phyloP scores from a whole-genome alignment of 1,140 invertebrate species.

The Trichoplusia ni region DNA sequence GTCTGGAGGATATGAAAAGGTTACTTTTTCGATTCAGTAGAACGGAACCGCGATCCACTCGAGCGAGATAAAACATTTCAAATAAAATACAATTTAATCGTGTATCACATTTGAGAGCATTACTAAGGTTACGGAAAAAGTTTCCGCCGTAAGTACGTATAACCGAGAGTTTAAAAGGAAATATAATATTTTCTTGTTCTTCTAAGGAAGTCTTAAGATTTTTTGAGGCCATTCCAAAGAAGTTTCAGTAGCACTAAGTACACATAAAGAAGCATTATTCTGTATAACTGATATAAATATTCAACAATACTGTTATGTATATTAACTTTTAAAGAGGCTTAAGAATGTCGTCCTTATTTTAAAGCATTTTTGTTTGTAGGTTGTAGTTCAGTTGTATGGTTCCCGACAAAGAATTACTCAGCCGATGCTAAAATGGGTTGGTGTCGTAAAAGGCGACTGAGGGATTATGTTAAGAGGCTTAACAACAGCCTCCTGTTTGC shows the following conservation, averaged over 20 bases:
- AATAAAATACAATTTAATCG: not conserved
- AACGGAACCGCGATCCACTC: too few species aligned
- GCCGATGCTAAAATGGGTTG: too few species aligned
- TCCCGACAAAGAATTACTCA: too few species aligned
- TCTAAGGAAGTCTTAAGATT: conserved; percentile 22
- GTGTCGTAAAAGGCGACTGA: too few species aligned
- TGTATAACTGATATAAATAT: not conserved
- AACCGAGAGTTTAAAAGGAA: conserved; percentile 20
- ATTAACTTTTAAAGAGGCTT: not conserved
- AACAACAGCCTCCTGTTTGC: too few species aligned
- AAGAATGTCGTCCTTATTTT: not conserved
- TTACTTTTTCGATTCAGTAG: too few species aligned
- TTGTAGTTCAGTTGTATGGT: not conserved
- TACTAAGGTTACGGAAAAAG: conserved; percentile 3
- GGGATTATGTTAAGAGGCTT: too few species aligned
- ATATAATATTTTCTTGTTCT: conserved; percentile 23
- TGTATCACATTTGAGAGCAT: not conserved
- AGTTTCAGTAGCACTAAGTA: conserved; percentile 15
- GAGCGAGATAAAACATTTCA: too few species aligned
- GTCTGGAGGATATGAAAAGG: too few species aligned
- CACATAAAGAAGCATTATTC: conserved; percentile 14
- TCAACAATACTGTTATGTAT: not conserved
- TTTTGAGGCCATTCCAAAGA: conserved; percentile 20
- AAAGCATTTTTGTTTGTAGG: not conserved
- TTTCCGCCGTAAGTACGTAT: conserved; percentile 8